Evolutionary conservation across 2,888 invertebrate genomes (phyloP).

Genomic region (Yponomeuta plumbellus): DNA sequence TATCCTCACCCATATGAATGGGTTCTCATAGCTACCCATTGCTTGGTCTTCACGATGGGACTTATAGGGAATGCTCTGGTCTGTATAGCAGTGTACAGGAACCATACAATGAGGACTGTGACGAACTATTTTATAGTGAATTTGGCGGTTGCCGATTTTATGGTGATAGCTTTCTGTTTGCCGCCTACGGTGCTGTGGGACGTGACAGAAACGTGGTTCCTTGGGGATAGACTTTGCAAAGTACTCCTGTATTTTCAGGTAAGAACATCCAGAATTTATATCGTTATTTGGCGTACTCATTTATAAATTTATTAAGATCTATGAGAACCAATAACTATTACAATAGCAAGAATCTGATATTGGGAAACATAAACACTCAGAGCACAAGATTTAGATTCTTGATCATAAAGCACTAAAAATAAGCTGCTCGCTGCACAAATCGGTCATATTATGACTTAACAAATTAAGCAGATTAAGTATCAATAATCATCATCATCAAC

Average conservation of each 20-base stretch:
- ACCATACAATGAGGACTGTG: conserved; percentile 91
- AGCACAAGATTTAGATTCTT: too few relatives aligned
- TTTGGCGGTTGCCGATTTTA: conserved; percentile 89
- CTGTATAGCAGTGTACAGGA: conserved; percentile 90
- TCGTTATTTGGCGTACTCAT: too few relatives aligned
- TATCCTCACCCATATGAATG: conserved; percentile 85
- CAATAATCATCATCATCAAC: too few relatives aligned
- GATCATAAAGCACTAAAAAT: too few relatives aligned
- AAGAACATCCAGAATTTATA: conserved; percentile 35
- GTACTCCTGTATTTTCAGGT: conserved; percentile 93
- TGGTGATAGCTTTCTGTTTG: conserved; percentile 92
- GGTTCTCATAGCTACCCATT: conserved; percentile 85
- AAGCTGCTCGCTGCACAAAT: too few relatives aligned
- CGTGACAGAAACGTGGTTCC: conserved; percentile 95
- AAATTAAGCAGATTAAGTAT: too few relatives aligned
- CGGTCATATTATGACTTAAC: too few relatives aligned
- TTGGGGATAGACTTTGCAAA: conserved; percentile 90
- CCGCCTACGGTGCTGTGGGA: conserved; percentile 94
- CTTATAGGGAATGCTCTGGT: conserved; percentile 91
- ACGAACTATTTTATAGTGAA: conserved; percentile 96
- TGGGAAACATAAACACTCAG: too few relatives aligned
- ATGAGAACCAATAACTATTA: too few relatives aligned
- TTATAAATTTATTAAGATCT: too few relatives aligned
- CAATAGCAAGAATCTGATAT: too few relatives aligned
- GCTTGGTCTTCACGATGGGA: conserved; percentile 86